Percentiles rank a stretch among this genome's conserved stretches.
phyloP scores from a whole-genome alignment of 2,888 invertebrate species.

The Thereva unica region DNA sequence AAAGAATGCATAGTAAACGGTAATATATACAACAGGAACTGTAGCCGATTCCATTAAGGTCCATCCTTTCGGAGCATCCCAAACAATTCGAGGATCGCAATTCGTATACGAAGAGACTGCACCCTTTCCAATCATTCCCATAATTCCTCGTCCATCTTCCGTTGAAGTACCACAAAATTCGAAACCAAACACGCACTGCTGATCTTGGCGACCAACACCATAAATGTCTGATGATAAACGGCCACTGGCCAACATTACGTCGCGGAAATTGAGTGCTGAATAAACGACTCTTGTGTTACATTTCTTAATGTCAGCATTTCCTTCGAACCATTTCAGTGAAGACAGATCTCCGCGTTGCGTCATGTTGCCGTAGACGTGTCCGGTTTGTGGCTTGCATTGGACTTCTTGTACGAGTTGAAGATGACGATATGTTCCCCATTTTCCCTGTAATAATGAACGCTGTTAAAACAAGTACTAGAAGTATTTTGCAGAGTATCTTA shows the following conservation, averaged over 20 bases:
- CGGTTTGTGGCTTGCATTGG: slow-evolving; percentile 55
- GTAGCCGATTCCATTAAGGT: slow-evolving; percentile 75
- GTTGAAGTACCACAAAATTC: slow-evolving; percentile 67
- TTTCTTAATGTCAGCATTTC: slow-evolving; percentile 63
- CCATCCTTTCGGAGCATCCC: slow-evolving; percentile 76
- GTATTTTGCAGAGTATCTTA: slow-evolving; percentile 44
- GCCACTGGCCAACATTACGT: slow-evolving; percentile 92
- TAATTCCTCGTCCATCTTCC: slow-evolving; percentile 64
- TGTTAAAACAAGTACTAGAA: background rate
- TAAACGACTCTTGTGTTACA: slow-evolving; percentile 62
- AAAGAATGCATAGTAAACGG: slow-evolving; percentile 64
- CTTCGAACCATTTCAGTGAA: slow-evolving; percentile 82
- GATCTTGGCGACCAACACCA: slow-evolving; percentile 66
- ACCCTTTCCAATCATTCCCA: slow-evolving; percentile 64
- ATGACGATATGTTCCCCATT: slow-evolving; percentile 84
- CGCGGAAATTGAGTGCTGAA: slow-evolving; percentile 88
- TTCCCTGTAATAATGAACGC: slow-evolving; percentile 48
- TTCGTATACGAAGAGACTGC: slow-evolving; percentile 63
- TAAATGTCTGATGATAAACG: slow-evolving; percentile 83
- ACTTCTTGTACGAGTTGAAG: slow-evolving; percentile 64
- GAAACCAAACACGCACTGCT: slow-evolving; percentile 71
- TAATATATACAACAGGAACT: slow-evolving; percentile 78
- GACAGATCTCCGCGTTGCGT: slow-evolving; percentile 83
- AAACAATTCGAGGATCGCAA: slow-evolving; percentile 54
- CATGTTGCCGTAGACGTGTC: slow-evolving; percentile 79